phyloP scores from a whole-genome alignment of 2,113 vertebrate species.

The Eulemur rufifrons region DNA sequence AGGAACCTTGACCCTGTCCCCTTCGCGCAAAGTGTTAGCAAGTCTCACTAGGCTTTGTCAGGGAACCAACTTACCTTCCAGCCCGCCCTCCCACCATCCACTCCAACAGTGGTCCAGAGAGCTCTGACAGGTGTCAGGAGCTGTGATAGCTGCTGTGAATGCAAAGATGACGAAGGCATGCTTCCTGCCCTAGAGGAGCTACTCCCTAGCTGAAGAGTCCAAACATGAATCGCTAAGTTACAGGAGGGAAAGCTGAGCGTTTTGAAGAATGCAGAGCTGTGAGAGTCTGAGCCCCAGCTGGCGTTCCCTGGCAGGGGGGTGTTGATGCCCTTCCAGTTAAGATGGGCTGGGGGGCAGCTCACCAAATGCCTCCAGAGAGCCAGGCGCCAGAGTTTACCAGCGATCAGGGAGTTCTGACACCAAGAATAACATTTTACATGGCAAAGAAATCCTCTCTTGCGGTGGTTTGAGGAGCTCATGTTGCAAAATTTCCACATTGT shows the following conservation, averaged over 20 bases:
- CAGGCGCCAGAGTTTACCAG: neutral
- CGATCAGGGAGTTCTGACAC: neutral
- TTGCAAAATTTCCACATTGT: conserved; percentile 1
- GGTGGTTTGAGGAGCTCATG: neutral
- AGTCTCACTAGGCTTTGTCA: neutral
- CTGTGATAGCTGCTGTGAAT: neutral
- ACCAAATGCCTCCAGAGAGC: neutral
- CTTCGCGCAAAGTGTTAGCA: neutral
- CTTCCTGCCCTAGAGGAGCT: neutral
- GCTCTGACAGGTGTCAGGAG: too few species aligned
- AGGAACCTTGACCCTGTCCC: neutral
- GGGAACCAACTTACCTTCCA: neutral
- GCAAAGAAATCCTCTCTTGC: neutral
- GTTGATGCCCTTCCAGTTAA: neutral
- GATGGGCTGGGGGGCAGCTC: too few species aligned
- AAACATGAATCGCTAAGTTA: neutral
- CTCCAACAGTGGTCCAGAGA: neutral
- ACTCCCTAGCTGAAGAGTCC: neutral
- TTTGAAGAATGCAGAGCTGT: neutral
- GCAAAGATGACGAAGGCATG: neutral
- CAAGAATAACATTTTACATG: neutral
- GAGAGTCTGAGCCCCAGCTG: accelerated
- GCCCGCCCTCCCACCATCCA: neutral
- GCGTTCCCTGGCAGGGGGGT: neutral
- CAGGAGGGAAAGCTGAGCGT: neutral